Percentiles rank a stretch among this genome's conserved stretches.
Evolutionary conservation across 2,888 invertebrate species (phyloP).

Genomic region (Dryobotodes eremita): DNA sequence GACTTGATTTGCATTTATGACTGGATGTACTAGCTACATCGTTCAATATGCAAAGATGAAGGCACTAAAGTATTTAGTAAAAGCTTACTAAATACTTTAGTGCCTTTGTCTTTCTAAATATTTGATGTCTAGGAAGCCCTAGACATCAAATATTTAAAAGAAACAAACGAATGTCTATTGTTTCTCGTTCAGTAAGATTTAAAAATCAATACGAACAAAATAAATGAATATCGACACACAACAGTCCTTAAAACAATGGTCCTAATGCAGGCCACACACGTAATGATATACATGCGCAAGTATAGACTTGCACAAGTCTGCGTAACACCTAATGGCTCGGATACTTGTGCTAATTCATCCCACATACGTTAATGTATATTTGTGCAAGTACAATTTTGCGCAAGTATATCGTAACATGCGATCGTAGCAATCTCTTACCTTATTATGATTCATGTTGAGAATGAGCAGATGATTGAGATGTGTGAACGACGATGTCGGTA

Average conservation of each 20-base stretch:
- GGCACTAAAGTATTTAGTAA: neutral
- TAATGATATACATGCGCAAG: no score
- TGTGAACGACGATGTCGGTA: constrained; percentile 95
- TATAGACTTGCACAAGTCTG: no score
- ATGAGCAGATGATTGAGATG: constrained; percentile 96
- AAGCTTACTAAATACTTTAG: no score
- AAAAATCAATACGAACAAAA: constrained; percentile 12
- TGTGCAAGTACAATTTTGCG: no score
- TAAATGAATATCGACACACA: neutral
- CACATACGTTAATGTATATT: no score
- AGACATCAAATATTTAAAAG: neutral
- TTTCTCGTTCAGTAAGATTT: neutral
- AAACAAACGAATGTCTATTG: neutral
- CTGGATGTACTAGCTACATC: neutral
- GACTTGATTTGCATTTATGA: neutral
- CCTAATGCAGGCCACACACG: neutral
- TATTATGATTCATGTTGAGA: constrained; percentile 97
- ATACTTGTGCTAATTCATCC: no score
- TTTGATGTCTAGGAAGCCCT: no score
- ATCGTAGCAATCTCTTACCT: constrained; percentile 76
- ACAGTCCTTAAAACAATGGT: neutral
- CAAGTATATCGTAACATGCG: no score
- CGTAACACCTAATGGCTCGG: no score
- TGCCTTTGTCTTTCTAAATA: no score
- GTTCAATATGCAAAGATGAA: neutral